Evolutionary conservation across 2,888 invertebrate genomes (phyloP), one percentile per base, ranked within the genome.

Genomic region (Leptopilina myrica): DNA sequence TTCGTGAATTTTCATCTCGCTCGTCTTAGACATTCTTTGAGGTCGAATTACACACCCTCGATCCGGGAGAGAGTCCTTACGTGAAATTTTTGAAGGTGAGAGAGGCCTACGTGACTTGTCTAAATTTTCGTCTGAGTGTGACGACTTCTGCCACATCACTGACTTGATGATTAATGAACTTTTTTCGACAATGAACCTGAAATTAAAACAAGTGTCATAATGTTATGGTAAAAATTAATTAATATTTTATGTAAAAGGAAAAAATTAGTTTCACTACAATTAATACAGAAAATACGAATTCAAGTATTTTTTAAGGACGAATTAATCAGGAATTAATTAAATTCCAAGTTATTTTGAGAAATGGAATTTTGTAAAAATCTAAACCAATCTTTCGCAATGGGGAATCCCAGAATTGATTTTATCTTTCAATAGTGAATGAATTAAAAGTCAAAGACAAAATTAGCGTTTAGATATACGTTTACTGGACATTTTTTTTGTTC

Each of bases 41-140:
- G 73, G 40, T 73, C 56, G 40, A 33, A 56, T 73, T 73, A 73
- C 73, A 56, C 73, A 56, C 73, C 56, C 53, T 66, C 53, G 8
- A 69, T 69, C 69, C 49, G 67, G 49, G 56, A 73, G 73, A 73
- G 33, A 66, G 43, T 66, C 66, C 15, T 40, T 73, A 73, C n/a
- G n/a, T 33, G 56, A 56, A 53, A 73, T 56, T 66, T 66, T 66
- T 56, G n/a, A 73, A 73, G 73, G 56, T 73, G 56, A 73, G 56
- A 33, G 53, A 33, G 53, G n/a, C 56, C 40, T 64, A 64, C 64
- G 33, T 64, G 64, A 33, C 53, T 73, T 56, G 53, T 56, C 73
- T 73, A 56, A 73, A 67, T 73, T 56, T 73, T 33, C 8, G 33
- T 4, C 40, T n/a, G 33, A n/a, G 56, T 73, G 53, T 8, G 8